Conservation (phyloP, 2,888 invertebrate species). For the Notodonta ziczac region DNA sequence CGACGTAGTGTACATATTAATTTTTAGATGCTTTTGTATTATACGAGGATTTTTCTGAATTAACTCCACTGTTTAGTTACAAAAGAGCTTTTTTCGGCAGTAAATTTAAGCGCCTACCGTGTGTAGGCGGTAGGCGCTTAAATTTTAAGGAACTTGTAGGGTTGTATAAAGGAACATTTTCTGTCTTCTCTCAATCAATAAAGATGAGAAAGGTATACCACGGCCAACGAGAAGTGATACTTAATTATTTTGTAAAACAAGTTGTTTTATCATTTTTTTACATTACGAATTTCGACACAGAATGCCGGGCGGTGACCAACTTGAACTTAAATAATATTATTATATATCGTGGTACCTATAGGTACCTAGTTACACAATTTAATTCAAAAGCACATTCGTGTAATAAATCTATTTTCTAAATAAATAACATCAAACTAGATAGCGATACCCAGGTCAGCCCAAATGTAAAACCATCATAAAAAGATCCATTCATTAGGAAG, state of each 20-base stretch:
- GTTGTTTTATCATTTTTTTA: too few relatives aligned
- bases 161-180: background rate
- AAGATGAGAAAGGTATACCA: too few relatives aligned
- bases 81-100: background rate
- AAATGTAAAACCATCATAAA: slow-evolving; percentile 11
- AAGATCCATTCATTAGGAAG: slow-evolving; percentile 60
- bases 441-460: slow-evolving; percentile 23
- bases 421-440: slow-evolving; percentile 5
- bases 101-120: too few relatives aligned
- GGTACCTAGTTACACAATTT: background rate
- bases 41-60: background rate
- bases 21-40: slow-evolving; percentile 14
- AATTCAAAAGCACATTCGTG: background rate
- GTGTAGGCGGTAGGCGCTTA: background rate
- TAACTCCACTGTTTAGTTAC: background rate
- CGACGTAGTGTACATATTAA: slow-evolving; percentile 38
- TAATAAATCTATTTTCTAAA: background rate
- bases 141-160: background rate
- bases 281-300: too few relatives aligned
- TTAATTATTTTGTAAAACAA: too few relatives aligned
- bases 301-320: too few relatives aligned
- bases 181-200: too few relatives aligned
- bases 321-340: too few relatives aligned
- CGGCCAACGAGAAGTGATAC: too few relatives aligned
- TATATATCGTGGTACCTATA: too few relatives aligned